Base-by-base conservation (phyloP, 2,797 vertebrate species). In the Anguilla marmorata region DNA sequence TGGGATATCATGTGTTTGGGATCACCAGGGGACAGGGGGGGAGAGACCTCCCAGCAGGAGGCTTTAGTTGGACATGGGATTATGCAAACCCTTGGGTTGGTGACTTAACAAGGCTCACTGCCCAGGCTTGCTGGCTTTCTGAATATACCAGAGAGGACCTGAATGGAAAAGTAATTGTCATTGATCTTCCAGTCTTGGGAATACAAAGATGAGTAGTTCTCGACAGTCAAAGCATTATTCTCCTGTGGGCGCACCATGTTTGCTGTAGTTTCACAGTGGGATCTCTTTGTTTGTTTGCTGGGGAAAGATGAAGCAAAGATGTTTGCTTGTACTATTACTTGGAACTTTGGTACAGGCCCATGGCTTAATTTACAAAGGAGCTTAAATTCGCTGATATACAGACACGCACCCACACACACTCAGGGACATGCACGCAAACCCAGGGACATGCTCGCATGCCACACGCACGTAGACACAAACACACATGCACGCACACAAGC, bases 21-120 rank as follows among this genome's bases (percentile, higher is more conserved):
- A 69, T 85, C 60, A 74, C 60, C 37, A 33, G 8, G 21, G 60
- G 60, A 48, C 9, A 16, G 58, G 66, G 58, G 19, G 37, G 37
- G 56, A 21, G 30, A 45, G 63, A 86, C 85, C 85, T 86, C 60
- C 60, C 85, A 69, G 85, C 33, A 48, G 21, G 60, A 30, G 66
- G 54, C 63, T 45, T 6, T 45, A 50, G 41, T 63, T 27, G 37
- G 66, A 58, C 85, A 41, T 8, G 48, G 21, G 33, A 86, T 72
- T 86, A 12, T 72, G 76, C 12, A 80, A 74, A 80, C 33, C 6
- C 11, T 0, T 2, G 7, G 41, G 45, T n/a, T 12, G 41, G 79
- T 50, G 45, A 50, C 79, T 79, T 19, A 14, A 11, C 7, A 50
- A 50, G 41, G 72, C 12, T 33, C 6, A 14, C 11, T 76, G 33